Evolutionary conservation across 2,888 invertebrate species (phyloP).

Genomic region (Eucera pruinosa): DNA sequence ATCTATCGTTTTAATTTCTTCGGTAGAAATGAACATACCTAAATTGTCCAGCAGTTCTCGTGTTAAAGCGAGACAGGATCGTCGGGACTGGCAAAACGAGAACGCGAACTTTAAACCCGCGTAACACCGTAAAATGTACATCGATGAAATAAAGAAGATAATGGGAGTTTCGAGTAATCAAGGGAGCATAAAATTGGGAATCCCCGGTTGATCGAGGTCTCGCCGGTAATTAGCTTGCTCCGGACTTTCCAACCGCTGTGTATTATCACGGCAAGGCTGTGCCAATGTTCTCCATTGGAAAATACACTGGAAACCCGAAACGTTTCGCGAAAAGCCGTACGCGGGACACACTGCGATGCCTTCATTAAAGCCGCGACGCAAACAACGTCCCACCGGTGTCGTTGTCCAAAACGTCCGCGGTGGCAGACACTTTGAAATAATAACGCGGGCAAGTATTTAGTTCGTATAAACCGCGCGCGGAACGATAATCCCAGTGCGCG

Average conservation of each 20-base stretch:
- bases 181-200: constrained; percentile 13
- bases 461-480: constrained; percentile 11
- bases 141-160: neutral
- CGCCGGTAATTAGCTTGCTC: constrained; percentile 16
- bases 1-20: too few species aligned
- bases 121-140: neutral
- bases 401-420: constrained; percentile 21
- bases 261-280: neutral
- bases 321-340: neutral
- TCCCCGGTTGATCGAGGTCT: neutral
- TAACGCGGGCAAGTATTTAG: constrained; percentile 21
- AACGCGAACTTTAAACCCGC: neutral
- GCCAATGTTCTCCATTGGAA: neutral
- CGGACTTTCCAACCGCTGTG: neutral
- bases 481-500: constrained; percentile 36
- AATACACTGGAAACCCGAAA: constrained; percentile 5
- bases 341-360: neutral
- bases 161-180: neutral
- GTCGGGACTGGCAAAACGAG: neutral
- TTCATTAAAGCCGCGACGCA: constrained; percentile 40
- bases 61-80: neutral
- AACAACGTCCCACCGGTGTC: constrained; percentile 37
- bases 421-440: constrained; percentile 36
- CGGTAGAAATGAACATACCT: too few species aligned
- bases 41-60: too few species aligned